A percentile compares a stretch with the other conserved stretches of the same genome.
Conservation (phyloP, 2,113 vertebrate species). For the Mesocricetus auratus region DNA sequence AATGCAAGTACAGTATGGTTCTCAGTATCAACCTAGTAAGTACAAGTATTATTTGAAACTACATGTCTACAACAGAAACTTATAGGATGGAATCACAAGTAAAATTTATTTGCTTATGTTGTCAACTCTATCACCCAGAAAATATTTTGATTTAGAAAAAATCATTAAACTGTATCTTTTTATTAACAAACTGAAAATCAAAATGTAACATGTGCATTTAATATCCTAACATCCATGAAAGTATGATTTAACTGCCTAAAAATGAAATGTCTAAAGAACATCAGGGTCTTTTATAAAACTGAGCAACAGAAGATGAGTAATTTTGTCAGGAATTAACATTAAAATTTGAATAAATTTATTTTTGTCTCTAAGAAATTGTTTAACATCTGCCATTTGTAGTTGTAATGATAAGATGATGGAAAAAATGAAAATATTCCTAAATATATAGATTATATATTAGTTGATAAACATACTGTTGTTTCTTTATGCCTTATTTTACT, state of each 20-base stretch:
- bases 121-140: background rate
- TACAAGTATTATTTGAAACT: background rate
- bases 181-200: slow-evolving; percentile 27
- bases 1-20: background rate
- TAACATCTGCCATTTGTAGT: background rate
- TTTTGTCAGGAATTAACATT: background rate
- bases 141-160: slow-evolving; percentile 38
- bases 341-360: background rate
- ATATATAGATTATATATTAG: background rate
- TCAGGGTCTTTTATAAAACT: background rate
- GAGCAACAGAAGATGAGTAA: slow-evolving; percentile 1
- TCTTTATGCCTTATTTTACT: slow-evolving; percentile 11
- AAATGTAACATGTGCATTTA: background rate
- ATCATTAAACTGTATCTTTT: slow-evolving; percentile 35
- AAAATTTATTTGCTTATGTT: slow-evolving; percentile 33
- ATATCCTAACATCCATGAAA: background rate
- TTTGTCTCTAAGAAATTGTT: background rate
- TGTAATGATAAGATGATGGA: background rate
- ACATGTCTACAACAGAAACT: background rate
- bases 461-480: background rate
- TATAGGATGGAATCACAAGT: slow-evolving; percentile 15
- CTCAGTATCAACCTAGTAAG: background rate
- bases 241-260: background rate
- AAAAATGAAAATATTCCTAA: background rate
- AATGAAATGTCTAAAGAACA: background rate